Evolutionary conservation across 2,797 vertebrate genomes (phyloP).

Genomic region (Podarcis siculus): DNA sequence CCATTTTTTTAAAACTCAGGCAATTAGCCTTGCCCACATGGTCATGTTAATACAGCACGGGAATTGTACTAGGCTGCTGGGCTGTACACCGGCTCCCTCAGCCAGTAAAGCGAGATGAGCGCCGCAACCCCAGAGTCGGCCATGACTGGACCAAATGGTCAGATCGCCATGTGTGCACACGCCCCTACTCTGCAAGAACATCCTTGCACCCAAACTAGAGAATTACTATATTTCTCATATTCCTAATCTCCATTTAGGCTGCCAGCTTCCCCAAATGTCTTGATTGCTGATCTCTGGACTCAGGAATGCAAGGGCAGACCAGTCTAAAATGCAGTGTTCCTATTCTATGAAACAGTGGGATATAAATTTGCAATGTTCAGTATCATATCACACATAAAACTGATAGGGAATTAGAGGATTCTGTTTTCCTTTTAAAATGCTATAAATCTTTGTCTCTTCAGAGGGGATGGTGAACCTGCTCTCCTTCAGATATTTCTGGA

Average conservation of each 20-base stretch:
- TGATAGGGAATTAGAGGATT: not conserved
- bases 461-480: too few species aligned
- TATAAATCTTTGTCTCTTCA: not conserved
- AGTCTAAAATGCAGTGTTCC: not conserved
- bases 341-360: not conserved
- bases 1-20: too few species aligned
- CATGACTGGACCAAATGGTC: too few species aligned
- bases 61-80: not conserved
- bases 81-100: too few species aligned
- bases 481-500: too few species aligned
- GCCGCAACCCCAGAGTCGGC: too few species aligned
- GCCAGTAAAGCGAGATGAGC: too few species aligned
- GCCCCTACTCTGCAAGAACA: not conserved
- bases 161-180: not conserved
- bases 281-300: not conserved
- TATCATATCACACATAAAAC: not conserved
- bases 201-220: not conserved
- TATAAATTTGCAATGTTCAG: not conserved
- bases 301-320: not conserved
- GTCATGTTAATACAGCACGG: not conserved
- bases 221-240: not conserved
- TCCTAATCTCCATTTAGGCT: not conserved
- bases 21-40: too few species aligned
- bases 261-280: not conserved
- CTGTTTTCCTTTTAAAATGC: not conserved